Evolutionary conservation across 2,797 vertebrate genomes (phyloP).

Genomic region (Urosaurus nigricauda): DNA sequence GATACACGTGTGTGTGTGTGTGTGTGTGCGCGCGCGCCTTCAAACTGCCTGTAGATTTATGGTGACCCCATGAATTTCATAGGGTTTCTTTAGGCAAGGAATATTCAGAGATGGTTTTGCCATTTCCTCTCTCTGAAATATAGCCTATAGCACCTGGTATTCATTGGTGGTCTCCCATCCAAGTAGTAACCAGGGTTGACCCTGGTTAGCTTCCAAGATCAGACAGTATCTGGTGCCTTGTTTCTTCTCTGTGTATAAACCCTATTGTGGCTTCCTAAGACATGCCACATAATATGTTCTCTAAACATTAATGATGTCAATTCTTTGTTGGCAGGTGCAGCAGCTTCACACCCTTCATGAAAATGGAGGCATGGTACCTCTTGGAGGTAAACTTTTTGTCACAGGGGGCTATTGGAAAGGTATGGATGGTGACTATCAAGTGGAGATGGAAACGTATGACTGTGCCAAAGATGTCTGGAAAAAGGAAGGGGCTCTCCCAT

Average conservation of each 20-base stretch:
- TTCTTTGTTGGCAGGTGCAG: slow-evolving; percentile 84
- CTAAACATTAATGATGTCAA: neutral
- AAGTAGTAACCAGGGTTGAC: too few species aligned
- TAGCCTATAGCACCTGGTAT: too few species aligned
- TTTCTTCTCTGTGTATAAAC: neutral
- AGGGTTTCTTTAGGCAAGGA: too few species aligned
- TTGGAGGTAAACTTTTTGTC: slow-evolving; percentile 86
- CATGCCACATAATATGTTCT: neutral
- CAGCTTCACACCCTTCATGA: slow-evolving; percentile 95
- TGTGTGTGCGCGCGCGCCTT: too few species aligned
- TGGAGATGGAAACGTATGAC: slow-evolving; percentile 95
- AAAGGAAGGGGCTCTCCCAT: slow-evolving; percentile 87
- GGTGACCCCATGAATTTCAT: too few species aligned
- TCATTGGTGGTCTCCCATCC: too few species aligned
- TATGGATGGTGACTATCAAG: slow-evolving; percentile 93
- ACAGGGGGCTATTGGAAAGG: slow-evolving; percentile 97
- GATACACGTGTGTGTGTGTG: neutral
- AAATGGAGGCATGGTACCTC: slow-evolving; percentile 89
- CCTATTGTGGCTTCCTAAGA: neutral
- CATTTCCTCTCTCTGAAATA: too few species aligned
- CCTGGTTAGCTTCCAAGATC: too few species aligned
- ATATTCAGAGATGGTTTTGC: too few species aligned
- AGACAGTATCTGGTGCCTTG: neutral
- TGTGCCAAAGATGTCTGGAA: slow-evolving; percentile 85
- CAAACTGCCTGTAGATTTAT: too few species aligned